phyloP scores from a whole-genome alignment of 2,888 invertebrate species.

The Ophion ellenae region DNA sequence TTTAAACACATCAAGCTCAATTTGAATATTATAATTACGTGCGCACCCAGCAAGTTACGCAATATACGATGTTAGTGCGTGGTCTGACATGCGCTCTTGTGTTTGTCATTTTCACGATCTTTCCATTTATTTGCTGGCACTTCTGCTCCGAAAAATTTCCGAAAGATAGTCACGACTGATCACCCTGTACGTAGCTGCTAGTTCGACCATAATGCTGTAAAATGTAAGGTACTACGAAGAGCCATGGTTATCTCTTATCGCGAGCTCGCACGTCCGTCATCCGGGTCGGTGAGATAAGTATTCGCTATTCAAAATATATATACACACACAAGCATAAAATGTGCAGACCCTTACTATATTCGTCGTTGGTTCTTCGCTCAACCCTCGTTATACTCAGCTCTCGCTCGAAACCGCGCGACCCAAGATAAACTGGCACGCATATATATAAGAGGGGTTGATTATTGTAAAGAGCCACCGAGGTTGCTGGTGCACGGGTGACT shows the following conservation, averaged over 20 bases:
- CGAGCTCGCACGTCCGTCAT: slow-evolving; percentile 39
- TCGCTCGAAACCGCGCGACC: slow-evolving; percentile 62
- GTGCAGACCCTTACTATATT: slow-evolving; percentile 42
- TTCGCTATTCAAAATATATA: slow-evolving; percentile 80
- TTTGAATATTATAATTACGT: too few species aligned
- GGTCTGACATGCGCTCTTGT: too few species aligned
- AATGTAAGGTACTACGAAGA: slow-evolving; percentile 3
- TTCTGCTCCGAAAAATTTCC: background rate
- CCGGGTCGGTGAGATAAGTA: slow-evolving; percentile 33
- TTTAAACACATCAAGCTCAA: too few species aligned
- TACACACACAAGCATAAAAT: slow-evolving; percentile 68
- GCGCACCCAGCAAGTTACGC: too few species aligned
- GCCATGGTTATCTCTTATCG: slow-evolving; percentile 24
- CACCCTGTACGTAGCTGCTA: background rate
- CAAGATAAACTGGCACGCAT: slow-evolving; percentile 81
- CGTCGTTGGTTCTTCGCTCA: slow-evolving; percentile 38
- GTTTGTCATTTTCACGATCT: too few species aligned
- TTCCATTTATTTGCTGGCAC: too few species aligned
- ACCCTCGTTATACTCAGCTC: slow-evolving; percentile 41
- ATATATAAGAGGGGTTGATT: slow-evolving; percentile 79
- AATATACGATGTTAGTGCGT: too few species aligned
- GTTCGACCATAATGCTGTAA: background rate
- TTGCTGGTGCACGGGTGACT: slow-evolving; percentile 39
- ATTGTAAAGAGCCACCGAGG: slow-evolving; percentile 70
- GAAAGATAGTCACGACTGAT: background rate